Conservation (phyloP, 2,113 vertebrate genomes). For the Peromyscus leucopus region DNA sequence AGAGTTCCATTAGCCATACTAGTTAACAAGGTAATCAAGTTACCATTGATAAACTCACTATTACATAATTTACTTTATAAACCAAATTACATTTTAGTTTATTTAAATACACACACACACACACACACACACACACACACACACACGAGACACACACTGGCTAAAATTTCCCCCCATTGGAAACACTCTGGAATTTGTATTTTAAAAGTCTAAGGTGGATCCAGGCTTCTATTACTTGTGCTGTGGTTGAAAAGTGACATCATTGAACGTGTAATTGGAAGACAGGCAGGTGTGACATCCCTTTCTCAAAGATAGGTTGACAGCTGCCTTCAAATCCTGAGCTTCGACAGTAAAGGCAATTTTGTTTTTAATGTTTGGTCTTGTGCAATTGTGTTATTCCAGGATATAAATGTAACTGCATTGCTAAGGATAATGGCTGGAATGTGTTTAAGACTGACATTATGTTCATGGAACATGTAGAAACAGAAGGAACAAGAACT, state of each 20-base stretch:
- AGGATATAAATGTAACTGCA: constrained; percentile 68
- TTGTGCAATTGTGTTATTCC: constrained; percentile 61
- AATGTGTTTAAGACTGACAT: constrained; percentile 74
- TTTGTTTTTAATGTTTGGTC: constrained; percentile 72
- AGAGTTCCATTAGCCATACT: background rate
- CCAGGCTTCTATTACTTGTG: background rate
- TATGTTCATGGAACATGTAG: constrained; percentile 49
- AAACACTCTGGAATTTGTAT: background rate
- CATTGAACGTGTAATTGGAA: background rate
- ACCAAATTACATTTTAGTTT: background rate
- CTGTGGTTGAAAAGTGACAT: constrained; percentile 23
- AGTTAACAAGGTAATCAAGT: background rate
- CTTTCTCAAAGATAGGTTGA: background rate
- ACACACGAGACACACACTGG: background rate
- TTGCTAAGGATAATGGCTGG: constrained; percentile 69
- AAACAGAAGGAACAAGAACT: constrained; percentile 13
- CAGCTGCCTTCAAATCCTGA: constrained; percentile 38
- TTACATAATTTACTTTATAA: constrained; percentile 8
- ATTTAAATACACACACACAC: background rate
- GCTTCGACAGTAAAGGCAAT: constrained; percentile 64
- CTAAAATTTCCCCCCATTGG: background rate
- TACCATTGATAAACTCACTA: background rate
- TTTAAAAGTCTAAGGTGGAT: background rate
- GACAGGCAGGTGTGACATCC: background rate
- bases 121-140: background rate